Evolutionary conservation across 2,888 invertebrate genomes (phyloP).

Genomic region (Cordilura impudica): DNA sequence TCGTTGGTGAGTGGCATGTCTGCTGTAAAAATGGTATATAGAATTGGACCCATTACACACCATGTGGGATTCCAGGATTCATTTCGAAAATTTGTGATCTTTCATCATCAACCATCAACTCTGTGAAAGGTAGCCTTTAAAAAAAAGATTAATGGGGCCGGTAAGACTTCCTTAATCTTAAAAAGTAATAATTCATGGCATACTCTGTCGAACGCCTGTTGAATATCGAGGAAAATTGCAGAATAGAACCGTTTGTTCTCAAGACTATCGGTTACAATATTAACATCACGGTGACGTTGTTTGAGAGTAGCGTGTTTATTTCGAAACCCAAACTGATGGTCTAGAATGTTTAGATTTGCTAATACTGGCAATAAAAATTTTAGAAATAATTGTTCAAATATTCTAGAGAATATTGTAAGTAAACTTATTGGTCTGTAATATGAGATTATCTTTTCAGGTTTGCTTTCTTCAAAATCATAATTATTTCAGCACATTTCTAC

Average conservation of each 20-base stretch:
- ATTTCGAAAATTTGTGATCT: constrained; percentile 4
- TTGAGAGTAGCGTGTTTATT: constrained; percentile 24
- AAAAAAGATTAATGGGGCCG: background rate
- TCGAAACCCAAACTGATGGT: constrained; percentile 14
- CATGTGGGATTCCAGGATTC: constrained; percentile 2
- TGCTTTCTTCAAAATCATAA: too few species aligned
- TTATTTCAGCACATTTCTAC: too few species aligned
- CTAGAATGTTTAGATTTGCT: background rate
- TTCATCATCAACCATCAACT: constrained; percentile 15
- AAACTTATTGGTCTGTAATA: background rate
- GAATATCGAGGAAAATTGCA: constrained; percentile 33
- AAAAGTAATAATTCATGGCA: constrained; percentile 35
- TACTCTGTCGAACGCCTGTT: constrained; percentile 40
- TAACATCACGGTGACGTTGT: constrained; percentile 21
- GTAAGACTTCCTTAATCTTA: background rate
- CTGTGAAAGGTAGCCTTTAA: constrained; percentile 1
- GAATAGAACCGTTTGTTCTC: constrained; percentile 24
- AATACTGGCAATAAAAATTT: constrained; percentile 9
- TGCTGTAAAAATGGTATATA: constrained; percentile 8
- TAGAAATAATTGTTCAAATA: constrained; percentile 17
- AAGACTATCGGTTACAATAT: constrained; percentile 1
- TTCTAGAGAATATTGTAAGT: constrained; percentile 10
- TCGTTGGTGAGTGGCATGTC: background rate
- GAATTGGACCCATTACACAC: background rate
- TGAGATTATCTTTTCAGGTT: background rate